Conservation (phyloP, 2,888 invertebrate genomes). For the Aethes cnicana region DNA sequence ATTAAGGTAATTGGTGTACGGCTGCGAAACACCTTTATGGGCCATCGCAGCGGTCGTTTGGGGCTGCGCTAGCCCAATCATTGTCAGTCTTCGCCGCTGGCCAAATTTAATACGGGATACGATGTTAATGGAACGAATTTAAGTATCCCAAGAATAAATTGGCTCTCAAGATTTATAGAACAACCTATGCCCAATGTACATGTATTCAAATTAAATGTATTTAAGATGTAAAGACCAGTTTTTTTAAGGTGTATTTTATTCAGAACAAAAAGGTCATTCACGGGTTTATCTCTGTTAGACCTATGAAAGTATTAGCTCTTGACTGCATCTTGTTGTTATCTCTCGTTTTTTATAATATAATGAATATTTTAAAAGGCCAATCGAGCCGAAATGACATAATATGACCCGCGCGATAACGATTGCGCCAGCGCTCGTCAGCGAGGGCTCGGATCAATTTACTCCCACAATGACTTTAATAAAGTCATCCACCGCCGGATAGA, state of each 20-base stretch:
- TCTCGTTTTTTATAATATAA: no score
- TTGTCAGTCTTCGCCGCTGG: conserved; percentile 67
- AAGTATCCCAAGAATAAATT: conserved; percentile 64
- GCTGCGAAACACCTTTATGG: conserved; percentile 75
- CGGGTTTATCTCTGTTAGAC: no score
- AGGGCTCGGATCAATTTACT: conserved; percentile 72
- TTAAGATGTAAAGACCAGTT: conserved; percentile 9
- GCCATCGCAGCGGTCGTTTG: conserved; percentile 68
- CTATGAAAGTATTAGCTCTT: background rate
- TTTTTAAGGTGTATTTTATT: conserved; percentile 13
- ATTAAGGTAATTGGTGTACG: conserved; percentile 78
- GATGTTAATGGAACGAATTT: conserved; percentile 70
- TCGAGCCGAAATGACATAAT: conserved; percentile 46
- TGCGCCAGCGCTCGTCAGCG: conserved; percentile 55
- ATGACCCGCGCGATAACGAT: conserved; percentile 56
- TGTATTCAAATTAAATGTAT: conserved; percentile 52
- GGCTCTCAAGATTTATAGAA: conserved; percentile 66
- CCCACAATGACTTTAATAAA: conserved; percentile 76
- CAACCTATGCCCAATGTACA: conserved; percentile 52
- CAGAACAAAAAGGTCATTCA: conserved; percentile 6
- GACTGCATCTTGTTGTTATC: background rate
- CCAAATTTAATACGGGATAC: conserved; percentile 65
- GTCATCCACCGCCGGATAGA: conserved; percentile 61
- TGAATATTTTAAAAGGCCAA: no score
- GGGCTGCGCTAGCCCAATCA: conserved; percentile 67